Evolutionary conservation across 2,797 vertebrate species (phyloP).

Genomic region (Coregonus ussuriensis): DNA sequence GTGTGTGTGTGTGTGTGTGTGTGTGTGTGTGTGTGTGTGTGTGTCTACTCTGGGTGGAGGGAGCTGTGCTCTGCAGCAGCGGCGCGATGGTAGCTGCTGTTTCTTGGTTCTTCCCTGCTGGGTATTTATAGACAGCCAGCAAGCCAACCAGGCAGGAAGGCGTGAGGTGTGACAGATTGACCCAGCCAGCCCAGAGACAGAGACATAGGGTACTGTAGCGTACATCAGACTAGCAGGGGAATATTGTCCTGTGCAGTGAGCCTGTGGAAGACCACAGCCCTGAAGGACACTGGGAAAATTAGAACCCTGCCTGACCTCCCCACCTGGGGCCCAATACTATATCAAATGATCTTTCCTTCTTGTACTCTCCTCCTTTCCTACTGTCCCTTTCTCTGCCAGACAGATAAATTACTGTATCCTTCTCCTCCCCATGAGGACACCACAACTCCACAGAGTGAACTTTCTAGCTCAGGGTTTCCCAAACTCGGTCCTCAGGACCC

Average conservation of each 20-base stretch:
- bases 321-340: too few species aligned
- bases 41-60: background rate
- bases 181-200: conserved; percentile 30
- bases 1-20: conserved; percentile 1
- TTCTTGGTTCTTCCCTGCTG: background rate
- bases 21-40: background rate
- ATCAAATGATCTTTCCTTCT: too few species aligned
- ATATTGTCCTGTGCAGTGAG: conserved; percentile 4
- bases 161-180: conserved; percentile 40
- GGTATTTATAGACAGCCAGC: conserved; percentile 31
- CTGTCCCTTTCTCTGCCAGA: background rate
- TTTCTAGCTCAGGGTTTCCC: background rate
- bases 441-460: background rate
- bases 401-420: background rate
- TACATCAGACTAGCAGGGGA: conserved; percentile 8
- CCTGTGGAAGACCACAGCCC: background rate
- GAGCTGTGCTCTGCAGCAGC: background rate
- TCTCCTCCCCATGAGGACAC: background rate
- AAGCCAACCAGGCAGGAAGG: background rate
- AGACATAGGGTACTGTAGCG: too few species aligned
- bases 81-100: conserved; percentile 20
- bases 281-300: background rate
- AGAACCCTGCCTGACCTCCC: too few species aligned
- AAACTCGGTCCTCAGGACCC: too few species aligned
- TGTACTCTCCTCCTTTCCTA: too few species aligned